A percentile compares a stretch with the other conserved stretches of the same genome.
These are phyloP conservation scores for Taxidea taxus DNA, from an alignment of 2,113 vertebrate species.

Conservation along the genomic window DNA sequence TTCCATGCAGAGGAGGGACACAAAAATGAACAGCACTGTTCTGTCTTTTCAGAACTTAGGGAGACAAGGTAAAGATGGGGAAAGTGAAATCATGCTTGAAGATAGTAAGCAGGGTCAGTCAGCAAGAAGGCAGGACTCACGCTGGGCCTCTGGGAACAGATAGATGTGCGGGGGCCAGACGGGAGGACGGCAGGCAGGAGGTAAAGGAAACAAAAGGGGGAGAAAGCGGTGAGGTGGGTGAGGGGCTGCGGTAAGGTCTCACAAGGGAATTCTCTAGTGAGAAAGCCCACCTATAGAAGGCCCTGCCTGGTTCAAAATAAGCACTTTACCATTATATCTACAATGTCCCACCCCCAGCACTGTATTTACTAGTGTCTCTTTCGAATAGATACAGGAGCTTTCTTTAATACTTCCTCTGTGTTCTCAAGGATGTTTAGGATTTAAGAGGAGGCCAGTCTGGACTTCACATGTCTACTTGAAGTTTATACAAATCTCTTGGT, in stretches of 20 bases:
- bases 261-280: background rate
- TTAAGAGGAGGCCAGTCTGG: background rate
- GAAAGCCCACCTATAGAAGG: background rate
- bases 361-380: background rate
- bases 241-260: background rate
- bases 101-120: fast-evolving
- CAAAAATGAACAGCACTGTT: background rate
- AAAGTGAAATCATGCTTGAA: background rate
- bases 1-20: background rate
- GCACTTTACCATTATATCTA: background rate
- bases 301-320: background rate
- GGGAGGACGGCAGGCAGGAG: background rate
- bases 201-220: background rate
- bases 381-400: background rate
- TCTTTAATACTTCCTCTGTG: background rate
- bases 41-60: background rate
- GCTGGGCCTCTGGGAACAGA: background rate
- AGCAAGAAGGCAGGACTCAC: background rate
- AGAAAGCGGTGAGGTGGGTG: no score
- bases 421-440: background rate
- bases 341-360: background rate
- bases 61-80: background rate
- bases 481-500: background rate
- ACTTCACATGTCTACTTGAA: background rate
- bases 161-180: background rate